Percentiles rank a stretch among this genome's conserved stretches.
These are phyloP conservation scores for Gnatocerus cornutus DNA, from an alignment of 2,888 invertebrate genomes.

Conservation along the genomic window DNA sequence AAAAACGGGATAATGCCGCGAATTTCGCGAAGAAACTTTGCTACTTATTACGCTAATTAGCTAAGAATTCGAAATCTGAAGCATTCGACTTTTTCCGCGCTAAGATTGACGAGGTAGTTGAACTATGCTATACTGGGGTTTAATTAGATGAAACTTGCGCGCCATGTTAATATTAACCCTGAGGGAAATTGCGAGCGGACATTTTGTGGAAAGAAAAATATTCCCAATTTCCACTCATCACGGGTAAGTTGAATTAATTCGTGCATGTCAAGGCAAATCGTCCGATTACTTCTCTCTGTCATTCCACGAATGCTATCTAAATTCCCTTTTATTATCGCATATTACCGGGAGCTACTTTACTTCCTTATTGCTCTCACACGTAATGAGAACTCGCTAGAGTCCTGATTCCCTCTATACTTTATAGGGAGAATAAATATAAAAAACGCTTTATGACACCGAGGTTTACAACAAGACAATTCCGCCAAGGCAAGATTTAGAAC, in stretches of 20 bases:
- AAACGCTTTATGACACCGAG: constrained; percentile 42
- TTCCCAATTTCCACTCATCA: constrained; percentile 65
- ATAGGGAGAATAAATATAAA: constrained; percentile 45
- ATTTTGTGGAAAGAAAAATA: constrained; percentile 66
- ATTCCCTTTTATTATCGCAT: constrained; percentile 55
- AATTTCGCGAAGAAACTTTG: constrained; percentile 5
- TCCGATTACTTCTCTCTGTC: constrained; percentile 56
- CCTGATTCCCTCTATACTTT: constrained; percentile 24
- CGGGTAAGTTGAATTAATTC: constrained; percentile 64
- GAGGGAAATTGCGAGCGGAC: constrained; percentile 67
- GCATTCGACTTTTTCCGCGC: constrained; percentile 31
- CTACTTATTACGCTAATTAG: constrained; percentile 29
- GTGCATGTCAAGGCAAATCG: constrained; percentile 58
- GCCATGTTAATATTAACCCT: constrained; percentile 65
- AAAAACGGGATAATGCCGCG: constrained; percentile 26
- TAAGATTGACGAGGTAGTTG: constrained; percentile 57
- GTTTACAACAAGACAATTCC: constrained; percentile 38
- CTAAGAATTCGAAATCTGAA: constrained; percentile 24
- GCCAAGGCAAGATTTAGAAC: constrained; percentile 29
- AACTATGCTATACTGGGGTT: constrained; percentile 62
- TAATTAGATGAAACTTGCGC: constrained; percentile 65
- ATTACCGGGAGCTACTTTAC: constrained; percentile 51
- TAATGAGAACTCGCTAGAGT: constrained; percentile 53
- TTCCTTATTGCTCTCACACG: constrained; percentile 53
- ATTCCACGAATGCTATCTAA: constrained; percentile 53